Percentiles rank a stretch among this genome's conserved stretches.
Conservation (phyloP, 2,888 invertebrate genomes). For the Morpho deidamia region DNA sequence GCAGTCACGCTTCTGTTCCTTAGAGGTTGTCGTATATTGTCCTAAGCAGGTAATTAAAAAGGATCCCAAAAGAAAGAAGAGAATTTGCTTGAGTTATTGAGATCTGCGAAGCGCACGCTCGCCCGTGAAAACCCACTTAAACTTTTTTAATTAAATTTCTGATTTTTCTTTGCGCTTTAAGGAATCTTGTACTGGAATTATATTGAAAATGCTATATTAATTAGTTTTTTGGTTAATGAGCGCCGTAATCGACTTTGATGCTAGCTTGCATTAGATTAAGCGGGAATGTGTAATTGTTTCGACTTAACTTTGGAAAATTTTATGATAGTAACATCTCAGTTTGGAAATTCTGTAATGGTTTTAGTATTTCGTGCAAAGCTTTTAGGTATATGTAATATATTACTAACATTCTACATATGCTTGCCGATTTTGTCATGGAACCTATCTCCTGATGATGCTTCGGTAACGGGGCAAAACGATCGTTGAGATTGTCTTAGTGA, state of each 20-base stretch:
- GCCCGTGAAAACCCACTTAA: slow-evolving; percentile 75
- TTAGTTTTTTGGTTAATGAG: slow-evolving; percentile 68
- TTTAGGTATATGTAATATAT: too few relatives aligned
- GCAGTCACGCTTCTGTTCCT: too few relatives aligned
- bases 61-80: slow-evolving; percentile 40
- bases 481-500: too few relatives aligned
- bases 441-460: too few relatives aligned
- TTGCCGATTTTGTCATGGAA: too few relatives aligned
- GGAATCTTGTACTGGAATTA: slow-evolving; percentile 59
- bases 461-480: too few relatives aligned
- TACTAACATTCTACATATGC: too few relatives aligned
- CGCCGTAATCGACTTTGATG: slow-evolving; percentile 57
- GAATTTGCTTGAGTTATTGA: slow-evolving; percentile 65
- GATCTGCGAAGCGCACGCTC: slow-evolving; percentile 53
- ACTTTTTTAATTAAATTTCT: slow-evolving; percentile 77
- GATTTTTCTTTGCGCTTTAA: slow-evolving; percentile 59
- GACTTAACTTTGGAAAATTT: too few relatives aligned
- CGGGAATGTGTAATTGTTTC: too few relatives aligned
- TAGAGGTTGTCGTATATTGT: not conserved
- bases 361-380: too few relatives aligned
- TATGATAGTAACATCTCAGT: too few relatives aligned
- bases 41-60: slow-evolving; percentile 12
- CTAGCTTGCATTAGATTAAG: slow-evolving; percentile 35
- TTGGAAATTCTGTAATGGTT: too few relatives aligned
- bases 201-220: slow-evolving; percentile 73